Evolutionary conservation across 2,888 invertebrate species (phyloP), one percentile per base, ranked within the genome.

Genomic region (Andrena marginata): DNA sequence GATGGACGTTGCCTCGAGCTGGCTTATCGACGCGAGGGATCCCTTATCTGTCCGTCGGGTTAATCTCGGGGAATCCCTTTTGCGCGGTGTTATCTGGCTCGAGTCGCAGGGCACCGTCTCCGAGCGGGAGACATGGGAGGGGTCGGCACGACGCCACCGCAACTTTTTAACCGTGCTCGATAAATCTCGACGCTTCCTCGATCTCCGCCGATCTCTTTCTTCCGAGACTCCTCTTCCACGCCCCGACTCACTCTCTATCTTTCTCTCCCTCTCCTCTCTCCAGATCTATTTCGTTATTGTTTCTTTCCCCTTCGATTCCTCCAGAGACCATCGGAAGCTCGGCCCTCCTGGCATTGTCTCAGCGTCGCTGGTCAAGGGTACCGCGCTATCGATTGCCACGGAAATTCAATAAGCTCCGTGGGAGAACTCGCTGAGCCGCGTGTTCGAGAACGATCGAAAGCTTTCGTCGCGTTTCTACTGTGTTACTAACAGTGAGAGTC

Each of bases 81-180:
- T 88, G 86, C 90, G 82, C 83, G 78, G 73, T 83, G 89, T 88
- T 89, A 90, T 91, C 90, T 91, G 70, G 85, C 81, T 79, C 72
- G 82, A 84, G 87, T 89, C 81, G 80, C 79, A 77, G 60, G 70
- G 76, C 84, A 70, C 56, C 85, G 54, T 80, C 75, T 82, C 54
- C 62, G 72, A 64, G 62, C 10, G 10, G 26, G 29, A 62, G 54
- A 35, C 65, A 42, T 6, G 7, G 67, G 7, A 7, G 33, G 3
- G n/a, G 29, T 8, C 51, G 67, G 33, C 64, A 67, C 80, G 60
- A 56, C 75, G 81, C 77, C 82, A 77, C 84, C 86, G 89, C 87
- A 90, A 91, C 90, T 92, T 91, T 90, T 90, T 88, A 90, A 91
- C 90, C 91, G 87, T 85, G 83, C 87, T 87, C 92, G 86, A 91